A percentile compares a stretch with the other conserved stretches of the same genome.
These are phyloP conservation scores for Hippopotamyrus pictus DNA, from an alignment of 2,797 vertebrate species.

Conservation along the genomic window DNA sequence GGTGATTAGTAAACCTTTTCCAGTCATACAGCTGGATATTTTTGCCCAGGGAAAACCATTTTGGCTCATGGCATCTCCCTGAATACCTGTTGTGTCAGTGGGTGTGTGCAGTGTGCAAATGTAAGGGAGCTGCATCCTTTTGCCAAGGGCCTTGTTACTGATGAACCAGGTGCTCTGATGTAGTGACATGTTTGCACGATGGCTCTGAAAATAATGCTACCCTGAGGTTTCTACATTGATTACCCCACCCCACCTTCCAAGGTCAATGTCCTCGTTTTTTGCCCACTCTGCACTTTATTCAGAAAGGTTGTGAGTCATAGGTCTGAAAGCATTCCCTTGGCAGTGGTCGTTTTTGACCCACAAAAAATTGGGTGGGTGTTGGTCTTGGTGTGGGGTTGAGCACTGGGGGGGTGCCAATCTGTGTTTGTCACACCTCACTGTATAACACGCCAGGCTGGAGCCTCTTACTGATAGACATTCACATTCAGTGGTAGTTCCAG, in stretches of 20 bases:
- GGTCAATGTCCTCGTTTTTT: neutral
- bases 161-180: neutral
- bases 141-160: neutral
- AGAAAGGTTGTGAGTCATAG: neutral
- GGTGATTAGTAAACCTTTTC: neutral
- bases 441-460: neutral
- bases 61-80: neutral
- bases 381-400: neutral
- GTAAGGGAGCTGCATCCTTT: neutral
- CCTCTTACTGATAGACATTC: neutral
- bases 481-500: neutral
- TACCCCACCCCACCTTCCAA: neutral
- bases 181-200: neutral
- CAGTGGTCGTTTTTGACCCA: neutral
- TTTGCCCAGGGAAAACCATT: neutral
- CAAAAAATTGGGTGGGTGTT: neutral
- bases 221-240: neutral
- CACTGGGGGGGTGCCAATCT: neutral
- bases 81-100: neutral
- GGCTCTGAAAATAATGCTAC: neutral
- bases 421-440: neutral
- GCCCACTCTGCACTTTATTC: neutral
- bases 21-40: neutral
- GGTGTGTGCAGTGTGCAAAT: neutral
- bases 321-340: neutral